Base-by-base conservation (phyloP, 2,113 vertebrate species). In the Haliaeetus leucogaster region DNA sequence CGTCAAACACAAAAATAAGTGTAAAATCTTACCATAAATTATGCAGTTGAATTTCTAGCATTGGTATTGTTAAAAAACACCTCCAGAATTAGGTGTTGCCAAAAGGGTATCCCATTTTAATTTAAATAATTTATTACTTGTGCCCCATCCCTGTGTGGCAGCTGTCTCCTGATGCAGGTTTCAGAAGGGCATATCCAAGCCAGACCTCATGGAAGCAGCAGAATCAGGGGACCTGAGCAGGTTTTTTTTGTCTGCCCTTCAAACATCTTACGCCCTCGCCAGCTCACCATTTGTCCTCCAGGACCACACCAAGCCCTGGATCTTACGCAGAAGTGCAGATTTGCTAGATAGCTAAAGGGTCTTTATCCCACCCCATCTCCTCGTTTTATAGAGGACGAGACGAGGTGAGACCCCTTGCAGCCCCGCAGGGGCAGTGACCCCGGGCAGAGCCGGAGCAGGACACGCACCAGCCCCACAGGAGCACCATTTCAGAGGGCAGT, bases 401-500 rank as follows among this genome's bases (percentile, higher is more conserved):
- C 5, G n/a, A 58, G 8, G 21, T 20, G 26, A 82, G 45, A 70
- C 2, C 7, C 4, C 6, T 65, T 19, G 26, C 29, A 80, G 40
- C 30, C 18, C 19, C 1, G 0, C 30, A 48, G 30, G 30, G 20
- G 9, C 11, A 45, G 21, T 7, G 56, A 59, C 29, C n/a, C 47
- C 23, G 26, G 16, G 56, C 15, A 56, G 71, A 86, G n/a, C 8
- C 2, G 4, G 12, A 34, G 38, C 18, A 67, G 16, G 20, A 22
- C 10, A 2, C 2, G 1, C 32, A n/a, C 17, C 17, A 38, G 38
- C 16, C 48, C 25, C 12, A 19, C 9, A 9, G 0, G 1, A 47
- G 29, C 14, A 47, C 9, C 15, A 11, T 61, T 61, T 45, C 42
- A 13, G 20, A 59, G 22, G 15, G 18, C 21, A 38, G 27, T 2